Percentiles rank a stretch among this genome's conserved stretches.
Evolutionary conservation across 1,140 invertebrate species (phyloP).

Genomic region (Gerris buenoi): DNA sequence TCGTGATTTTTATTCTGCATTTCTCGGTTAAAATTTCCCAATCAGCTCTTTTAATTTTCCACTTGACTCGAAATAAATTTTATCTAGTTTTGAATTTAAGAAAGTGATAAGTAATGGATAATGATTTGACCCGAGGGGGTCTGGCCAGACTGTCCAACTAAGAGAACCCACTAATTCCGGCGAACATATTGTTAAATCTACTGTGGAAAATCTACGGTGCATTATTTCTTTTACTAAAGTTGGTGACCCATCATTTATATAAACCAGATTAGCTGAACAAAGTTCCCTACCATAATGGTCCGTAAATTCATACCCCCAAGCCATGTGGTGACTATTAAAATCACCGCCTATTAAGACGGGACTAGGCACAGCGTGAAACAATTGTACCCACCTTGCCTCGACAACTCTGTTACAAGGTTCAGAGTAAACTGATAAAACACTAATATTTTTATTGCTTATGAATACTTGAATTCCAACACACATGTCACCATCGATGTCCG

Average conservation of each 20-base stretch:
- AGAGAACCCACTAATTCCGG: background rate
- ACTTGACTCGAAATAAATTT: background rate
- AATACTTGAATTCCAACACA: too few species aligned
- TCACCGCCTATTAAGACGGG: background rate
- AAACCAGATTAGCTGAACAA: background rate
- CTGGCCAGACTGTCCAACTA: background rate
- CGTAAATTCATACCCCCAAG: background rate
- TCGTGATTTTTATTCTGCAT: background rate
- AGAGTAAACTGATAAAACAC: background rate
- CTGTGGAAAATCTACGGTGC: background rate
- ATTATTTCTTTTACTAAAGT: background rate
- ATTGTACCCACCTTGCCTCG: background rate
- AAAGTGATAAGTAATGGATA: background rate
- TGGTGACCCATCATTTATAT: background rate
- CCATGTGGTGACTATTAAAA: background rate
- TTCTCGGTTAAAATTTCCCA: background rate
- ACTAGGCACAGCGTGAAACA: background rate
- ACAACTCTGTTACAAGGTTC: background rate
- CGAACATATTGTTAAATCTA: background rate
- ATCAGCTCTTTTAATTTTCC: background rate
- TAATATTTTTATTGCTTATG: too few species aligned
- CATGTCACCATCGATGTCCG: too few species aligned
- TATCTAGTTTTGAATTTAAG: background rate
- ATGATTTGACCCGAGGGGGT: background rate
- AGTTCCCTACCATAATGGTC: background rate